Percentiles rank a stretch among this genome's conserved stretches.
phyloP scores from a whole-genome alignment of 23 tunicate genomes.

The Styela clava region DNA sequence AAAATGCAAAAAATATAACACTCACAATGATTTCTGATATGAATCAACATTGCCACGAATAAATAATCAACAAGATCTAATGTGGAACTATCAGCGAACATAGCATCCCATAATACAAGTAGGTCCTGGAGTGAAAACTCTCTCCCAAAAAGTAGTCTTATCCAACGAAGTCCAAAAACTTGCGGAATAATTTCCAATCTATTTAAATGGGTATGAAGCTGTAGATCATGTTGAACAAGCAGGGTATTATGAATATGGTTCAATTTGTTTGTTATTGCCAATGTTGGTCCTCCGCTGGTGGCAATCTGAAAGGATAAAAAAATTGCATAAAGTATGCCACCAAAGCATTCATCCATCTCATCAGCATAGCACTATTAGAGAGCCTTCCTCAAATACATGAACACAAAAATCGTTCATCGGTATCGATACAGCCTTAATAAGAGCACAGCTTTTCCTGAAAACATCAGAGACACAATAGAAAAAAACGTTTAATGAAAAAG shows the following conservation, averaged over 20 bases:
- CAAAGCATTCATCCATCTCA: too few relatives aligned
- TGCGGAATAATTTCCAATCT: conserved; percentile 91
- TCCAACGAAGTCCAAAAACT: conserved; percentile 97
- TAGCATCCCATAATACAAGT: conserved; percentile 93
- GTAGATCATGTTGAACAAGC: conserved; percentile 55
- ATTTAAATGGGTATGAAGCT: conserved; percentile 65
- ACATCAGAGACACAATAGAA: too few relatives aligned
- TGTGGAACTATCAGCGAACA: conserved; percentile 74
- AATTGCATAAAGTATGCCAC: too few relatives aligned
- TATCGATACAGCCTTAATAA: too few relatives aligned
- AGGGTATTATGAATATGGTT: conserved; percentile 52
- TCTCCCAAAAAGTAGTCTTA: conserved; percentile 92
- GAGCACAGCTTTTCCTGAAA: too few relatives aligned
- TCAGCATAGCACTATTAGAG: neutral
- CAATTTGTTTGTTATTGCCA: conserved; percentile 77
- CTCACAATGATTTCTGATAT: conserved; percentile 71
- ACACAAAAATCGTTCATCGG: too few relatives aligned
- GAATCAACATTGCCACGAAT: conserved; percentile 84
- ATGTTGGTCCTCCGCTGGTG: conserved; percentile 25
- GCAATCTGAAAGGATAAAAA: neutral
- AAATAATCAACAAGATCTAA: conserved; percentile 86
- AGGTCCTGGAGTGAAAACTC: conserved; percentile 92
- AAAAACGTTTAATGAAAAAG: too few relatives aligned
- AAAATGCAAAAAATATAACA: too few relatives aligned
- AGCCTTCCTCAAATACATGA: neutral